These are phyloP conservation scores for Cetoscarus ocellatus DNA, from an alignment of 2,797 vertebrate species.

Conservation along the genomic window DNA sequence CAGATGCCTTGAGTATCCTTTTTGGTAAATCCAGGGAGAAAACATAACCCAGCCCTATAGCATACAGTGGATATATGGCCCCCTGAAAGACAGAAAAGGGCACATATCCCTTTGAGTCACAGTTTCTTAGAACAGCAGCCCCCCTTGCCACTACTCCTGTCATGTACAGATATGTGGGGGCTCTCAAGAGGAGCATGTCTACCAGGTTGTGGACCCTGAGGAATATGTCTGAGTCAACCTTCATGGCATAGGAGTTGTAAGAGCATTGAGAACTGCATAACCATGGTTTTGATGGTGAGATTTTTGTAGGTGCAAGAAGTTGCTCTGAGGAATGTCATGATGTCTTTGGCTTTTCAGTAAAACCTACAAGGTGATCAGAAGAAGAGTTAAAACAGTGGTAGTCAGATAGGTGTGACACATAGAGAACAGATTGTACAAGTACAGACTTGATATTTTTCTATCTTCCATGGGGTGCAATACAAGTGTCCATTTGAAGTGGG, in stretches of 20 bases:
- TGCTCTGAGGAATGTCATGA: conserved; percentile 73
- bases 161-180: conserved; percentile 18
- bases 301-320: conserved; percentile 82
- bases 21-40: conserved; percentile 72
- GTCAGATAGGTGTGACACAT: too few relatives aligned
- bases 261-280: conserved; percentile 76
- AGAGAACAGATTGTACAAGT: too few relatives aligned
- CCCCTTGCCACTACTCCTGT: conserved; percentile 48
- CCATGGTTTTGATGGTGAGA: conserved; percentile 79
- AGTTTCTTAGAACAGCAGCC: conserved; percentile 38
- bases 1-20: conserved; percentile 52
- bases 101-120: conserved; percentile 68
- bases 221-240: conserved; percentile 81
- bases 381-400: neutral
- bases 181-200: conserved; percentile 32
- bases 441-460: too few relatives aligned
- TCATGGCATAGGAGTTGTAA: conserved; percentile 69
- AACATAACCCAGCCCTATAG: conserved; percentile 76
- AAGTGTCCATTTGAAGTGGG: too few relatives aligned
- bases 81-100: conserved; percentile 54
- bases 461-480: too few relatives aligned
- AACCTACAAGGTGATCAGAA: conserved; percentile 41
- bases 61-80: conserved; percentile 67
- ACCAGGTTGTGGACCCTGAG: conserved; percentile 72
- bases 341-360: conserved; percentile 60